Base-by-base conservation (phyloP, 2,888 invertebrate genomes). In the Bombylius major region DNA sequence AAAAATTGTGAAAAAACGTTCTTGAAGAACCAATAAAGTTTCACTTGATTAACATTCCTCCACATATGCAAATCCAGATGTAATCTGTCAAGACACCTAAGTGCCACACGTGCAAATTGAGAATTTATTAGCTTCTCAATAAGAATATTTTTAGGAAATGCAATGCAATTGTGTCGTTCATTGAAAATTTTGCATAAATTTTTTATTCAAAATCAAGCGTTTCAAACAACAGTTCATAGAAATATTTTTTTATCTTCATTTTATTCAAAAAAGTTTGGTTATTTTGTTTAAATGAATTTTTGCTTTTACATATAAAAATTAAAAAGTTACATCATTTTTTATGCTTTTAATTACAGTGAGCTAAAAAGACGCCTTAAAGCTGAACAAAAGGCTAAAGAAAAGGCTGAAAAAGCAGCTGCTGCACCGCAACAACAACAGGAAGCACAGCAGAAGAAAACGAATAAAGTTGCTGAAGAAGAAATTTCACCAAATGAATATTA, bases 401-500 rank as follows among this genome's bases (percentile, higher is more conserved):
- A 95, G 69, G 80, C 82, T 0, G 79, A 77, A 11, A 79, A 79
- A 11, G 73, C 75, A 11, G 72, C 70, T 47, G 66, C 68, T 47
- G 66, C 68, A 7, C 67, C 67, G n/a, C 66, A 67, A n/a, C 73
- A 73, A 2, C 75, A 75, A 47, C 45, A 54, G 51, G 60, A 65
- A 14, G 5, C 63, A 33, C 67, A 68, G 50, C 59, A 65, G 53
- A 65, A 69, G 61, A 68, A 66, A 57, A 67, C 67, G 57, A 61
- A 64, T 3, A 68, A 67, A 54, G 75, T 77, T 60, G 69, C 63
- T 49, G 86, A 87, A 64, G 94, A 91, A 67, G 92, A 94, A 65
- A 88, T 95, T 62, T 92, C 87, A 69, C 91, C 95, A 31, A 91
- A 92, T 81, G 96, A 98, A 76, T 99, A 94, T 73, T 93, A 89